These are phyloP conservation scores for Anolis apletophallus DNA, from an alignment of 2,797 vertebrate species.

Conservation along the genomic window DNA sequence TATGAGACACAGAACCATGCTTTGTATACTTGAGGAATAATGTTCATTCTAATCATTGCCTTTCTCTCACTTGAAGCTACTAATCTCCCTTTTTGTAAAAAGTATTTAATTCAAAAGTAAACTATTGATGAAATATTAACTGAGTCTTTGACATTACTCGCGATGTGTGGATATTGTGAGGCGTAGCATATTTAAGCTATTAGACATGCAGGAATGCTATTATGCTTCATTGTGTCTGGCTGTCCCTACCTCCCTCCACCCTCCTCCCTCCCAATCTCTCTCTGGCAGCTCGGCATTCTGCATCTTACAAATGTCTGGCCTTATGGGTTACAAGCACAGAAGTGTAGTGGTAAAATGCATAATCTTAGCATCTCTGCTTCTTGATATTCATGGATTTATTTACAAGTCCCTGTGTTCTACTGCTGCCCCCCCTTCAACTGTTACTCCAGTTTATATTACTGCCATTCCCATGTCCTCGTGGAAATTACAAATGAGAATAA, in stretches of 20 bases:
- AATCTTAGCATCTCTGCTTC: slow-evolving; percentile 79
- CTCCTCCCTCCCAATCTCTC: slow-evolving; percentile 63
- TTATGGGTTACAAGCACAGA: slow-evolving; percentile 74
- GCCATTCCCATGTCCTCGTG: slow-evolving; percentile 59
- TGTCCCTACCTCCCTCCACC: slow-evolving; percentile 70
- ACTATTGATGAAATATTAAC: slow-evolving; percentile 69
- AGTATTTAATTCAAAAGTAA: slow-evolving; percentile 64
- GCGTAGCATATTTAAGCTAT: slow-evolving; percentile 78
- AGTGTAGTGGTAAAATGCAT: slow-evolving; percentile 72
- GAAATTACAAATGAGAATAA: slow-evolving; percentile 74
- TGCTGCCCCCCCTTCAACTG: slow-evolving; percentile 56
- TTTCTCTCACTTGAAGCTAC: slow-evolving; percentile 39
- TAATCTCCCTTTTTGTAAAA: slow-evolving; percentile 49
- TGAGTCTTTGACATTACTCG: slow-evolving; percentile 68
- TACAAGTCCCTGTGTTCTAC: slow-evolving; percentile 76
- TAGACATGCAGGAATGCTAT: slow-evolving; percentile 96
- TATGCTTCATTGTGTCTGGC: slow-evolving; percentile 91
- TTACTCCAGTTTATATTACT: slow-evolving; percentile 69
- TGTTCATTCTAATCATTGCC: slow-evolving; percentile 49
- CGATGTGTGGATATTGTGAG: slow-evolving; percentile 56
- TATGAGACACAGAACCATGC: slow-evolving; percentile 4
- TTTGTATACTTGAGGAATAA: slow-evolving; percentile 56
- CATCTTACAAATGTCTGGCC: slow-evolving; percentile 80
- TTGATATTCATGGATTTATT: slow-evolving; percentile 79
- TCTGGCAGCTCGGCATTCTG: slow-evolving; percentile 73